Evolutionary conservation across 2,797 vertebrate genomes (phyloP).

Genomic region (Octomys mimax): DNA sequence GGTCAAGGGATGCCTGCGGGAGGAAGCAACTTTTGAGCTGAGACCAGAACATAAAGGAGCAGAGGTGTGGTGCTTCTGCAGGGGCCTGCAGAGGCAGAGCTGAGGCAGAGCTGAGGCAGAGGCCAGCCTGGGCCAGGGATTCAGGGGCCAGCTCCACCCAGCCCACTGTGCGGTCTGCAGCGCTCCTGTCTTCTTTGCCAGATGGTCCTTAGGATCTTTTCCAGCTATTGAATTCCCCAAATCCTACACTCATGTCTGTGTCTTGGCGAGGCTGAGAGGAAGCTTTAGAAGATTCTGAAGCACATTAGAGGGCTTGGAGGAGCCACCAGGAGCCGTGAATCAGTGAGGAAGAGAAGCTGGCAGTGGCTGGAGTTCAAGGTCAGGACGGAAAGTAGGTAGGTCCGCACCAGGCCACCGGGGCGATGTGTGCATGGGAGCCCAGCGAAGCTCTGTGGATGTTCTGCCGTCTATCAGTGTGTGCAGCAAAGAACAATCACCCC

Average conservation of each 20-base stretch:
- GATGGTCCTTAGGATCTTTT: neutral
- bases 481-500: neutral
- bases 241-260: neutral
- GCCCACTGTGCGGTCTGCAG: neutral
- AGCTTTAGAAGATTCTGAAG: neutral
- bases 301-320: neutral
- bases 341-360: neutral
- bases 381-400: neutral
- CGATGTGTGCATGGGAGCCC: neutral
- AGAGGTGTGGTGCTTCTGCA: neutral
- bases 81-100: neutral
- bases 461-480: neutral
- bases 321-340: neutral
- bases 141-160: neutral
- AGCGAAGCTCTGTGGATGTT: neutral
- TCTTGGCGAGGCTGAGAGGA: neutral
- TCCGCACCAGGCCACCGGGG: neutral
- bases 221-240: neutral
- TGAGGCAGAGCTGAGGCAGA: too few relatives aligned
- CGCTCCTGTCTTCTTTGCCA: too few relatives aligned
- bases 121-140: neutral
- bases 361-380: neutral
- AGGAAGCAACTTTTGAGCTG: neutral
- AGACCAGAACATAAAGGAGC: neutral
- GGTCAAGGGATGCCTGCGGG: accelerated